These are phyloP conservation scores for Drosophila simulans DNA, from an alignment of 1,140 invertebrate genomes.

Conservation along the genomic window DNA sequence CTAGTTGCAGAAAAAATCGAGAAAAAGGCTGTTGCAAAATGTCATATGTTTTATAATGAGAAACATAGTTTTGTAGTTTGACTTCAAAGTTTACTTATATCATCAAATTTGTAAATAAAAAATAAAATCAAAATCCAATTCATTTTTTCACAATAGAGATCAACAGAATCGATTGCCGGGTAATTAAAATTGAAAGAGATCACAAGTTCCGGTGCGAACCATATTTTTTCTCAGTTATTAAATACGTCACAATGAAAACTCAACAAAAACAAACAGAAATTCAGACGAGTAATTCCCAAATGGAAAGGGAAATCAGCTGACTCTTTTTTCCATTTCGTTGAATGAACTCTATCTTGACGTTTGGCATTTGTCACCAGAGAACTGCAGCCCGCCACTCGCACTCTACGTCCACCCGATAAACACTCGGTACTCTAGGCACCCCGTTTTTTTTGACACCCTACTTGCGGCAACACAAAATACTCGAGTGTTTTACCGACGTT, in stretches of 20 bases:
- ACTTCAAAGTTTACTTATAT: not conserved
- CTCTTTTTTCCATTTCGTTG: constrained; percentile 11
- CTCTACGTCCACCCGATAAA: too few species aligned
- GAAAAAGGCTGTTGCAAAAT: constrained; percentile 8
- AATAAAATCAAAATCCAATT: not conserved
- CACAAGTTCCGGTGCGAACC: not conserved
- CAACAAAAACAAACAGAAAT: constrained; percentile 4
- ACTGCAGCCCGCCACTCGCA: too few species aligned
- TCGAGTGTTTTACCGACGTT: too few species aligned
- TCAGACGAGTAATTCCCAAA: constrained; percentile 1
- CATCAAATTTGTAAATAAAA: too few species aligned
- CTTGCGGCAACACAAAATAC: too few species aligned
- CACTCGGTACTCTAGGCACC: too few species aligned
- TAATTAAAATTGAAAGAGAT: not conserved
- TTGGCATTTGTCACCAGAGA: constrained; percentile 62
- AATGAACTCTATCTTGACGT: constrained; percentile 51
- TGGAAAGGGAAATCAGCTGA: constrained; percentile 56
- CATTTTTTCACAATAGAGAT: not conserved
- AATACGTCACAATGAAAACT: constrained; percentile 7
- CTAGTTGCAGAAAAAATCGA: constrained; percentile 7
- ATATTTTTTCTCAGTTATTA: not conserved
- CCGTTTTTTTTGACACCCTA: too few species aligned
- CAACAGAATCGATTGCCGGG: too few species aligned
- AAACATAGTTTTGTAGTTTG: not conserved
- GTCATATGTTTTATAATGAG: not conserved